Base-by-base conservation (phyloP, 2,797 vertebrate genomes). In the Platalea minor region DNA sequence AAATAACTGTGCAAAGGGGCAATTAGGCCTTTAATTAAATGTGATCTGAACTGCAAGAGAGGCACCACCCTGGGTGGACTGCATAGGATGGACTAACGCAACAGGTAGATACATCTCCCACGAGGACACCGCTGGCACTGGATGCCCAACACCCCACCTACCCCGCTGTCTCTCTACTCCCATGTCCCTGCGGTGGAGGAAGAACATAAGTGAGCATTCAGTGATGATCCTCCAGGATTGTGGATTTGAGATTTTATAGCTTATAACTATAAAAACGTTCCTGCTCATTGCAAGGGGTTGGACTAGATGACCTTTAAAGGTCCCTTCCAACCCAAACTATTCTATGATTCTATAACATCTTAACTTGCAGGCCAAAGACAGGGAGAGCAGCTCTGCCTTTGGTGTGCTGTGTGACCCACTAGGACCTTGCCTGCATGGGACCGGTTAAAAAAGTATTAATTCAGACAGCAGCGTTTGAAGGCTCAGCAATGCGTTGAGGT, bases 111-210 rank as follows among this genome's bases (percentile, higher is more conserved):
- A 19, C 17, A 26, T 45, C 21, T 86, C 33, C 39, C 21, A 14
- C 0, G 2, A 43, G 39, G 5, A 81, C 13, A 83, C 8, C 48
- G 16, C 1, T 24, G 59, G 63, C 24, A 67, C 10, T 25, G 63
- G n/a, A 10, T 21, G 13, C n/a, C 31, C 43, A 78, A 43, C 9
- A 25, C 20, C 18, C 26, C 57, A 53, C 15, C n/a, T 21, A 16
- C 31, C 28, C 46, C 0, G 0, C 8, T 1, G 18, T 31, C 68
- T n/a, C 16, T 45, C 68, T 75, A 18, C n/a, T 80, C n/a, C 53
- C 14, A 51, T 2, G 13, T 41, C 61, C 17, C 14, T 1, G 1
- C 1, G 4, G 50, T 9, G 29, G 50, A 53, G 39, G 43, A 57
- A 85, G 29, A 67, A 72, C 33, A 20, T 0, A 14, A 14, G 9